Evolutionary conservation across 2,888 invertebrate genomes (phyloP).

Genomic region (Falcaria lacertinaria): DNA sequence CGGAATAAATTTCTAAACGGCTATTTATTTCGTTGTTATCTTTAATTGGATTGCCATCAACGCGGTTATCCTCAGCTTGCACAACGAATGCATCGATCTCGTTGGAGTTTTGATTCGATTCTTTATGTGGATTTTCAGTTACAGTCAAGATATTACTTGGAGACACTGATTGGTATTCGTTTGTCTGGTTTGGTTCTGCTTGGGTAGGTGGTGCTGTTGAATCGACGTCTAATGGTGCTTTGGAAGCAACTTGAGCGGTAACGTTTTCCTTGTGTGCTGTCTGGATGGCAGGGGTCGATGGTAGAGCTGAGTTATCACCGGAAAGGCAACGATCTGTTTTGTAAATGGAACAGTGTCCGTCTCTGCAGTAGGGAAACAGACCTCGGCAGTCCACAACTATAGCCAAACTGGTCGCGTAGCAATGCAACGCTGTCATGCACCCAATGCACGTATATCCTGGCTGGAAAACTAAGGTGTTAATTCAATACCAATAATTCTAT

Average conservation of each 20-base stretch:
- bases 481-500: too few species aligned
- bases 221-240: background rate
- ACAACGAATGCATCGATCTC: background rate
- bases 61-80: background rate
- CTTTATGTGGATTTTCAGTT: background rate
- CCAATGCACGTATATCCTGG: constrained; percentile 37
- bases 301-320: constrained; percentile 13
- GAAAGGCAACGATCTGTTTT: constrained; percentile 23
- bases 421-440: constrained; percentile 37
- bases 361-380: constrained; percentile 32
- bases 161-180: background rate
- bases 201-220: background rate
- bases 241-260: background rate
- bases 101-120: background rate
- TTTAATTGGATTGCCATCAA: background rate
- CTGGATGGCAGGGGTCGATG: background rate
- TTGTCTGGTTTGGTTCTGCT: background rate
- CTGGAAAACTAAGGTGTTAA: constrained; percentile 29
- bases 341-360: constrained; percentile 35
- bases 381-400: constrained; percentile 37
- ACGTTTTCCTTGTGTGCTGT: background rate
- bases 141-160: background rate
- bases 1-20: background rate
- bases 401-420: constrained; percentile 34
- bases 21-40: background rate